Evolutionary conservation across 2,113 vertebrate species (phyloP).

Genomic region (Podilymbus podiceps): DNA sequence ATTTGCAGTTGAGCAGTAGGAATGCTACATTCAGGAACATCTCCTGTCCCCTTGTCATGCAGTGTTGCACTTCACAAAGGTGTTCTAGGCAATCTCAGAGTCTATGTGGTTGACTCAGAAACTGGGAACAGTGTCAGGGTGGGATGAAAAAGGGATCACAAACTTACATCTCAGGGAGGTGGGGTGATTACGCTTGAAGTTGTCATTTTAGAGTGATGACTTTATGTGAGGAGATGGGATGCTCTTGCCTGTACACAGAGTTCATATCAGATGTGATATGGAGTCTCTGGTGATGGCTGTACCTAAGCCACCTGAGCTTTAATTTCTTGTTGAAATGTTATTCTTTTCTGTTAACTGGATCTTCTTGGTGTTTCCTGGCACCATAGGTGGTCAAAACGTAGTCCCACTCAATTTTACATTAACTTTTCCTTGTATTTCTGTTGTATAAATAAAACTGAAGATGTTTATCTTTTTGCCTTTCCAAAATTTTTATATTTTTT

Average conservation of each 20-base stretch:
- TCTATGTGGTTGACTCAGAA: background rate
- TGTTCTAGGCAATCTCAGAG: background rate
- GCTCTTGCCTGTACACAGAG: background rate
- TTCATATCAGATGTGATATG: background rate
- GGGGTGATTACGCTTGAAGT: background rate
- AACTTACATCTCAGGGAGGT: rapidly evolving
- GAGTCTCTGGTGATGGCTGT: background rate
- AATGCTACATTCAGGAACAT: background rate
- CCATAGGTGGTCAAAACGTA: background rate
- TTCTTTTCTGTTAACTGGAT: background rate
- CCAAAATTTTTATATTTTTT: background rate
- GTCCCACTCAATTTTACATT: background rate
- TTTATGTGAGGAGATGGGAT: background rate
- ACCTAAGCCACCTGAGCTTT: background rate
- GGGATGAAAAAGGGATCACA: background rate
- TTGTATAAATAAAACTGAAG: background rate
- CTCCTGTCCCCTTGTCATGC: background rate
- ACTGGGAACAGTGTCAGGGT: background rate
- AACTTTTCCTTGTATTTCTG: background rate
- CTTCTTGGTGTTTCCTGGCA: background rate
- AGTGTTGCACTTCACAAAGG: background rate
- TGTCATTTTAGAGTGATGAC: background rate
- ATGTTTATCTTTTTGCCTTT: background rate
- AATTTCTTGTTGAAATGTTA: background rate
- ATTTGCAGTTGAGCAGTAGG: background rate